Conservation (phyloP, 2,113 vertebrate genomes). For the Cercocebus atys region DNA sequence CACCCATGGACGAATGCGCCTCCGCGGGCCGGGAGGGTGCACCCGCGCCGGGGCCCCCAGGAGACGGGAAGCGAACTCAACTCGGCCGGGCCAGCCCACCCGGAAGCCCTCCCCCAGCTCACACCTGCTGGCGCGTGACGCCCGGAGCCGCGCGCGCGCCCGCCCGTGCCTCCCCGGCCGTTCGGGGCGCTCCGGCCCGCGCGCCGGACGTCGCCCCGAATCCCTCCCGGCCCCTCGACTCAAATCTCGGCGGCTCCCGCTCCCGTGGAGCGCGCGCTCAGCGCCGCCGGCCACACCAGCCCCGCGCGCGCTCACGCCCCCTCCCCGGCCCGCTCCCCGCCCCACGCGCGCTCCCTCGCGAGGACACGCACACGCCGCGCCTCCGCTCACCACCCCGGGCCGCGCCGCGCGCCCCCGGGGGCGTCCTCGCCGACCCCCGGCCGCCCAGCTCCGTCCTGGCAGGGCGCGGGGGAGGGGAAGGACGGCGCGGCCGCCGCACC, state of each 20-base stretch:
- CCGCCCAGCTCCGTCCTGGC: neutral
- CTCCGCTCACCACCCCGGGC: conserved; percentile 40
- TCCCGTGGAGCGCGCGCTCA: neutral
- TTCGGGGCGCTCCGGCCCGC: neutral
- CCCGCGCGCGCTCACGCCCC: conserved; percentile 35
- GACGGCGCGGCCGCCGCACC: conserved; percentile 41
- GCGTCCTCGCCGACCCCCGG: conserved; percentile 49
- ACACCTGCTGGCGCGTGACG: conserved; percentile 75
- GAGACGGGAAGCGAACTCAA: conserved; percentile 13
- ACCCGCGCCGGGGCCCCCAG: neutral
- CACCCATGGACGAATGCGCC: neutral
- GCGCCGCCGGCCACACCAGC: neutral
- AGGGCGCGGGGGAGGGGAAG: conserved; percentile 22
- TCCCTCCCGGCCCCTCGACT: neutral
- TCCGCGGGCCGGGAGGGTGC: neutral
- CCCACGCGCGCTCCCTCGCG: conserved; percentile 40
- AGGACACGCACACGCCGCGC: conserved; percentile 43
- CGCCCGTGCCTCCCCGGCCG: neutral
- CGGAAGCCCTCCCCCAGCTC: conserved; percentile 65
- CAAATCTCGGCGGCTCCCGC: neutral
- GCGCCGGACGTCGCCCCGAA: neutral
- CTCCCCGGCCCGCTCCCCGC: neutral
- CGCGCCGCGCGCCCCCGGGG: conserved; percentile 60
- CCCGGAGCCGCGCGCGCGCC: neutral
- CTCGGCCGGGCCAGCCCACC: conserved; percentile 14